Base-by-base conservation (phyloP, 2,797 vertebrate genomes). In the Lophura swinhoii region DNA sequence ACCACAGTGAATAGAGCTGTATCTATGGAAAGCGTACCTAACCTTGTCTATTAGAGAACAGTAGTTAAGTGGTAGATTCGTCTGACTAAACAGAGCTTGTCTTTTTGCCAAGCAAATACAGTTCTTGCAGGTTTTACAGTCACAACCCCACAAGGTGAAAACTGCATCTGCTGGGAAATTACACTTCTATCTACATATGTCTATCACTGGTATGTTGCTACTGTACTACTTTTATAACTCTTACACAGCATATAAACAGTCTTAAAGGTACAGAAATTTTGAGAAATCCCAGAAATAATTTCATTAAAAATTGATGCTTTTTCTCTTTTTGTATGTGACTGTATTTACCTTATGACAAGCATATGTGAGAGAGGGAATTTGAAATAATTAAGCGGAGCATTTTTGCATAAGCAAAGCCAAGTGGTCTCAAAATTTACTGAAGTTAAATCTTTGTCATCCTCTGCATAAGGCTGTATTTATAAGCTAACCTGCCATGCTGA, bases 161-260 rank as follows among this genome's bases (percentile, higher is more conserved):
- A 53, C 4, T 6, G 2, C 21, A 17, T 78, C 23, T 44, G 1
- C 12, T 58, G 8, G 23, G 37, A 93, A 88, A 67, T 44, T 2
- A 37, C 2, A 56, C 16, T 72, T 93, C 55, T 56, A 4, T 35
- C 37, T 77, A 15, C 26, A 26, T 55, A 5, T 17, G 6, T 7
- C 6, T 35, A 10, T 29, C 1, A 3, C 0, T 0, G 20, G 46
- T 41, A 29, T 2, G 5, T 23, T 67, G 35, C 22, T 33, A 48
- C 20, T 31, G 3, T 10, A 43, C 13, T 46, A 20, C 39, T 74
- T 49, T 43, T 60, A 56, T 15, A 74, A 77, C 2, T 21, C 17
- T 22, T 64, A 31, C 14, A 6, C 8, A 55, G 64, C 14, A 21
- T 2, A 39, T 15, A 82, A 84, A 43, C 5, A 48, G 69, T 24